Conservation (phyloP, 1,140 invertebrate genomes). For the Eurosta solidaginis region DNA sequence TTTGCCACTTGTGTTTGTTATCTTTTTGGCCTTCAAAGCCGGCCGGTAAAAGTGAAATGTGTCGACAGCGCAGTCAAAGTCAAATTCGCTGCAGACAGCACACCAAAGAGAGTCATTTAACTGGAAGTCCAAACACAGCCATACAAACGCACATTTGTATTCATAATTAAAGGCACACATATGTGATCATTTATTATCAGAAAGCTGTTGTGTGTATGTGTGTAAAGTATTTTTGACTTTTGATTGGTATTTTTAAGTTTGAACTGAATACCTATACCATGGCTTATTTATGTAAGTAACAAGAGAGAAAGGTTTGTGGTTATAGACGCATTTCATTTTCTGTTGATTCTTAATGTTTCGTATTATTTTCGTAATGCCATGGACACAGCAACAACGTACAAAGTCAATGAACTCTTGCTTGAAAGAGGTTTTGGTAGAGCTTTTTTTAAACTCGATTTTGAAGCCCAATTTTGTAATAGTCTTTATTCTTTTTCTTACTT, state of each 20-base stretch:
- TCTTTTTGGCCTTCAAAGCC: constrained; percentile 27
- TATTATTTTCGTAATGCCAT: background rate
- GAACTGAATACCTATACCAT: background rate
- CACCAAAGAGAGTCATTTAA: background rate
- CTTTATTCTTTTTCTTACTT: background rate
- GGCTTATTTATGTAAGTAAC: background rate
- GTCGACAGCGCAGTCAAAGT: background rate
- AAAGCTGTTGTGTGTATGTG: too few relatives aligned
- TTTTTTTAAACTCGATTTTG: background rate
- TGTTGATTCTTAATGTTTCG: background rate
- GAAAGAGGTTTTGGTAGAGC: background rate
- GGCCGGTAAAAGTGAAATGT: constrained; percentile 38
- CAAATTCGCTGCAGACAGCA: background rate
- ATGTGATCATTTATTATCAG: background rate
- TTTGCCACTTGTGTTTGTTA: constrained; percentile 7
- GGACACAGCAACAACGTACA: background rate
- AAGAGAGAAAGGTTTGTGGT: background rate
- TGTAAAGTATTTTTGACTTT: background rate
- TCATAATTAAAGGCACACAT: background rate
- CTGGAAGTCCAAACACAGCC: background rate
- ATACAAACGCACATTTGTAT: background rate
- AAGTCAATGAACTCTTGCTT: background rate
- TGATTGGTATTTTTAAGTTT: background rate
- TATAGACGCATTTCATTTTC: background rate
- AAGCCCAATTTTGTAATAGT: background rate